phyloP scores from a whole-genome alignment of 1,140 invertebrate species.

The Chironomus tepperi region DNA sequence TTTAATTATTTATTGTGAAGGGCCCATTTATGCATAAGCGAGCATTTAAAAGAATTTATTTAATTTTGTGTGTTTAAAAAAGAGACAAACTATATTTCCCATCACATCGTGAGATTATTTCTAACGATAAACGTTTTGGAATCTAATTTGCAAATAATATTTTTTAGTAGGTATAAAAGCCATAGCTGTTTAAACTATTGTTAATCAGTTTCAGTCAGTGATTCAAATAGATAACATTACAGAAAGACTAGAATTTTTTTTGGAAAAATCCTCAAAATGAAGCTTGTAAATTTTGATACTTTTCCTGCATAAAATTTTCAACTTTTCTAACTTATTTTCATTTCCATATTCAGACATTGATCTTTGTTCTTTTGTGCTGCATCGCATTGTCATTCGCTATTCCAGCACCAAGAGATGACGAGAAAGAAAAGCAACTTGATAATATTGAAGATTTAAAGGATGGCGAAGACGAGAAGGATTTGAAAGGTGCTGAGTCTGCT shows the following conservation, averaged over 20 bases:
- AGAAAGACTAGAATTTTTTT: not conserved
- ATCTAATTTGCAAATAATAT: conserved; percentile 15
- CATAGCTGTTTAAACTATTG: not conserved
- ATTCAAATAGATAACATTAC: not conserved
- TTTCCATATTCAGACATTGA: not conserved
- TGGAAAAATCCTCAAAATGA: not conserved
- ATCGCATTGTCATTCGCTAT: not conserved
- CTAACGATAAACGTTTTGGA: not conserved
- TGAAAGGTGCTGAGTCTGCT: conserved; percentile 1
- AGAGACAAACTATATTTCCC: conserved; percentile 7
- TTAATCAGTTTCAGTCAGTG: not conserved
- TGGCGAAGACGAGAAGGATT: not conserved
- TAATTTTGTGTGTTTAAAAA: not conserved
- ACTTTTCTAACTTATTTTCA: too few relatives aligned
- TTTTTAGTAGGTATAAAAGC: conserved; percentile 8
- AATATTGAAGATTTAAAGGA: conserved; percentile 10
- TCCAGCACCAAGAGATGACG: not conserved
- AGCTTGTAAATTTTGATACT: not conserved
- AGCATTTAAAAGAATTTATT: not conserved
- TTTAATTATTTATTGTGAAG: conserved; percentile 2
- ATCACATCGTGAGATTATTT: not conserved
- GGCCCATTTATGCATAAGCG: not conserved
- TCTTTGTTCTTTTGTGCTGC: not conserved
- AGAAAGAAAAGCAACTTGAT: not conserved
- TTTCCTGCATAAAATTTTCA: too few relatives aligned